Evolutionary conservation across 2,113 vertebrate genomes (phyloP).

Genomic region (Perca fluviatilis): DNA sequence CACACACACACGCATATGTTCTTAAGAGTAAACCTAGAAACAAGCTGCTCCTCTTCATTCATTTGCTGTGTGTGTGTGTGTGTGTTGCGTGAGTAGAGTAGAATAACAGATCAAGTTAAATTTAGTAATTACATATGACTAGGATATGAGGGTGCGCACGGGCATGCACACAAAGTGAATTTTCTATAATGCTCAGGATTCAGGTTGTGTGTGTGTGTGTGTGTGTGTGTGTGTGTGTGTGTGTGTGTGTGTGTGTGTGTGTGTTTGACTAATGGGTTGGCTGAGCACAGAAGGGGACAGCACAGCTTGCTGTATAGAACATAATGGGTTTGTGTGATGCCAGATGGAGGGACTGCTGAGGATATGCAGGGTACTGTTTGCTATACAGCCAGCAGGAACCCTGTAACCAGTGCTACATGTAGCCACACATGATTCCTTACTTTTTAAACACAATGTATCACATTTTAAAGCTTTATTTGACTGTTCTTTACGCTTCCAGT

Average conservation of each 20-base stretch:
- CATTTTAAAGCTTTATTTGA: too few relatives aligned
- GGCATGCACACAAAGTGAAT: not conserved
- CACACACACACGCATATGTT: not conserved
- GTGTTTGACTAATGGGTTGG: not conserved
- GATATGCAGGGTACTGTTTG: too few relatives aligned
- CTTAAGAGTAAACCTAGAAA: not conserved
- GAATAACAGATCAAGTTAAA: constrained; percentile 49
- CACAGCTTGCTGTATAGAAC: constrained; percentile 5
- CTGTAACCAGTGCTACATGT: too few relatives aligned
- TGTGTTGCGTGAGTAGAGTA: constrained; percentile 21
- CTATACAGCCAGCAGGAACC: not conserved
- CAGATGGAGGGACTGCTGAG: not conserved
- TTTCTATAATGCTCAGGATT: not conserved
- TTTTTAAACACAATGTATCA: too few relatives aligned
- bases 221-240: not conserved
- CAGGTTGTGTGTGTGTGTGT: not conserved
- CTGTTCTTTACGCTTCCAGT: too few relatives aligned
- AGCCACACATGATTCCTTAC: not conserved
- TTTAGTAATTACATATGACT: not conserved
- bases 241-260: not conserved
- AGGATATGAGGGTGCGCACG: not conserved
- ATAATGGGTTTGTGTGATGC: constrained; percentile 24
- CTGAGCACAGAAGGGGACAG: constrained; percentile 9
- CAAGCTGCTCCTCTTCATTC: constrained; percentile 4
- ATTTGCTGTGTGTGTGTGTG: constrained; percentile 7